phyloP scores from a whole-genome alignment of 2,797 vertebrate genomes.

The Halcyon smyrnensis region DNA sequence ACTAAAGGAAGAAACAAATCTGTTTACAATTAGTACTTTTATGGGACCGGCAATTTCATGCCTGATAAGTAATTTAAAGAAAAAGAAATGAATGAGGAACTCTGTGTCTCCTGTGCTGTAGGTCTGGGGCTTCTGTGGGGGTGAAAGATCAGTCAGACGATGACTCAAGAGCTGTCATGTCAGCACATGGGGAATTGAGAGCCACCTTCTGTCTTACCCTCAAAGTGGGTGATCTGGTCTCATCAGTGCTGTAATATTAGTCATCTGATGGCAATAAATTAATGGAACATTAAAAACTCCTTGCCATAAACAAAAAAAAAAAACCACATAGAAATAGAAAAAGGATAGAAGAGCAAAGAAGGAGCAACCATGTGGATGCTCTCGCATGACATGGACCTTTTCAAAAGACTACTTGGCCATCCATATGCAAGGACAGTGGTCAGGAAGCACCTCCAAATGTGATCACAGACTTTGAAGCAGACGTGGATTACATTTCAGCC shows the following conservation, averaged over 20 bases:
- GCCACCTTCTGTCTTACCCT: constrained; percentile 19
- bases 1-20: not conserved
- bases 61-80: not conserved
- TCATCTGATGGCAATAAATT: not conserved
- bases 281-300: not conserved
- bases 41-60: not conserved
- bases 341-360: not conserved
- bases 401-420: not conserved
- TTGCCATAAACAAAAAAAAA: not conserved
- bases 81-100: not conserved
- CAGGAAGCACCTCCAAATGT: not conserved
- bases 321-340: not conserved
- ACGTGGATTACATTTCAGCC: not conserved
- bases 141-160: constrained; percentile 33
- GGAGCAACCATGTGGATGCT: not conserved
- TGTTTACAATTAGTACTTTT: constrained; percentile 16
- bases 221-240: constrained; percentile 53
- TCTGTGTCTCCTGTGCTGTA: constrained; percentile 27
- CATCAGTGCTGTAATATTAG: not conserved
- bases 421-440: accelerated
- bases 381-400: accelerated
- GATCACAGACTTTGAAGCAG: not conserved
- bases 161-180: not conserved
- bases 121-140: not conserved
- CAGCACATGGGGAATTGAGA: not conserved